Percentiles rank a stretch among this genome's conserved stretches.
Evolutionary conservation across 2,113 vertebrate genomes (phyloP).

Genomic region (Tor tambroides): DNA sequence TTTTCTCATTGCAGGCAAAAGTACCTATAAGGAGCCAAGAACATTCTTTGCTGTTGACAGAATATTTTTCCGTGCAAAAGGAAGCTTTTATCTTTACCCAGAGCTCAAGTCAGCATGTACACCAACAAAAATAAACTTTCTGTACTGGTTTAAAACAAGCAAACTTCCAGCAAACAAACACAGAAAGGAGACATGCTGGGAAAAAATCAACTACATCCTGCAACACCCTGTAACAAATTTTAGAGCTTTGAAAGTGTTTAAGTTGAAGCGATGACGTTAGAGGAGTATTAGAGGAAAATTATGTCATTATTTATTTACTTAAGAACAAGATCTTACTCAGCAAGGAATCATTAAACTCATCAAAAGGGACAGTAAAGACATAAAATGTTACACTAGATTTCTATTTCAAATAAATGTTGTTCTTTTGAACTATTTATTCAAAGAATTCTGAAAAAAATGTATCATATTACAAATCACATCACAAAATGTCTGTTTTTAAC

Average conservation of each 20-base stretch:
- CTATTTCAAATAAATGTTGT: background rate
- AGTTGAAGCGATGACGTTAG: too few relatives aligned
- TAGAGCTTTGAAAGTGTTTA: background rate
- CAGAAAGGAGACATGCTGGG: background rate
- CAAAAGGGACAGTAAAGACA: background rate
- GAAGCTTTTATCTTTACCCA: constrained; percentile 14
- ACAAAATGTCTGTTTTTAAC: background rate
- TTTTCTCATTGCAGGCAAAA: constrained; percentile 14
- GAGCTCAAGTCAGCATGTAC: background rate
- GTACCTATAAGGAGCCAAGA: background rate
- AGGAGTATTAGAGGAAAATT: background rate
- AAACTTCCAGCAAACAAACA: background rate
- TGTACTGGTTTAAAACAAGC: background rate
- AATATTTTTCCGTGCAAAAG: constrained; percentile 6
- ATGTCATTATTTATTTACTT: background rate
- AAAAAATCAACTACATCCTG: background rate
- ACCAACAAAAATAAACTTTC: constrained; percentile 17
- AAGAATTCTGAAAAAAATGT: background rate
- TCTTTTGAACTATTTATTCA: background rate
- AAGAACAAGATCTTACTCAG: background rate
- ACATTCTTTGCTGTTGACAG: constrained; percentile 42
- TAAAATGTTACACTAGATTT: background rate
- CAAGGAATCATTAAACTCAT: background rate
- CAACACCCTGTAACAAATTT: background rate
- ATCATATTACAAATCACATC: too few relatives aligned